Evolutionary conservation across 2,888 invertebrate genomes (phyloP).

Genomic region (Selenia dentaria): DNA sequence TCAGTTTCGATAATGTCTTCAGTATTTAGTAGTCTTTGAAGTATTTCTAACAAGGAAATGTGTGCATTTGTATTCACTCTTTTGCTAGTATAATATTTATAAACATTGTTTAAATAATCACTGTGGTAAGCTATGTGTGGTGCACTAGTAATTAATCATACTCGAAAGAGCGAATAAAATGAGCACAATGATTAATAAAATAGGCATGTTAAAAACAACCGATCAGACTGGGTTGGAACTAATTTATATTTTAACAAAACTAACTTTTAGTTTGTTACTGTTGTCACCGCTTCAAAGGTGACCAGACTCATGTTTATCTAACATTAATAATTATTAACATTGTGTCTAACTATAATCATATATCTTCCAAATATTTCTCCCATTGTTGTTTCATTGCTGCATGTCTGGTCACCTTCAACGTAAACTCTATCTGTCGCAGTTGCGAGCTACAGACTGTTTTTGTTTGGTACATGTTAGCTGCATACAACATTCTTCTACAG

Average conservation of each 20-base stretch:
- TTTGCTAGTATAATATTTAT: not conserved
- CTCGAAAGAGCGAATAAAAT: slow-evolving; percentile 28
- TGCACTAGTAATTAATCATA: not conserved
- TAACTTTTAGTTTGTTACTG: slow-evolving; percentile 56
- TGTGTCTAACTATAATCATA: slow-evolving; percentile 21
- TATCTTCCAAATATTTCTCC: slow-evolving; percentile 27
- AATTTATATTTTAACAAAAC: slow-evolving; percentile 48
- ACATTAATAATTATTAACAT: slow-evolving; percentile 24
- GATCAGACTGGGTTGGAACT: slow-evolving; percentile 70
- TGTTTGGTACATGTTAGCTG: slow-evolving; percentile 58
- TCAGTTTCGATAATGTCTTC: not conserved
- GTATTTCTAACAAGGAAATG: slow-evolving; percentile 15
- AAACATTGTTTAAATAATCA: not conserved
- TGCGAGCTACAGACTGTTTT: slow-evolving; percentile 59
- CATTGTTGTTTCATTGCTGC: slow-evolving; percentile 70
- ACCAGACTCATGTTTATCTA: slow-evolving; percentile 65
- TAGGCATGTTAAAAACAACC: slow-evolving; percentile 77
- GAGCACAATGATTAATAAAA: slow-evolving; percentile 35
- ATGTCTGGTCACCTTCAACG: slow-evolving; percentile 80
- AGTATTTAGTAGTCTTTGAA: slow-evolving; percentile 2
- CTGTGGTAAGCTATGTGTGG: not conserved
- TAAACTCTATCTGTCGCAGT: slow-evolving; percentile 54
- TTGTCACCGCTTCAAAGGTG: slow-evolving; percentile 78
- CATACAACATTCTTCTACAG: slow-evolving; percentile 64
- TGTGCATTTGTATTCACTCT: slow-evolving; percentile 25